Evolutionary conservation across 2,888 invertebrate species (phyloP), one percentile per base, ranked within the genome.

Genomic region (Erebia aethiops): DNA sequence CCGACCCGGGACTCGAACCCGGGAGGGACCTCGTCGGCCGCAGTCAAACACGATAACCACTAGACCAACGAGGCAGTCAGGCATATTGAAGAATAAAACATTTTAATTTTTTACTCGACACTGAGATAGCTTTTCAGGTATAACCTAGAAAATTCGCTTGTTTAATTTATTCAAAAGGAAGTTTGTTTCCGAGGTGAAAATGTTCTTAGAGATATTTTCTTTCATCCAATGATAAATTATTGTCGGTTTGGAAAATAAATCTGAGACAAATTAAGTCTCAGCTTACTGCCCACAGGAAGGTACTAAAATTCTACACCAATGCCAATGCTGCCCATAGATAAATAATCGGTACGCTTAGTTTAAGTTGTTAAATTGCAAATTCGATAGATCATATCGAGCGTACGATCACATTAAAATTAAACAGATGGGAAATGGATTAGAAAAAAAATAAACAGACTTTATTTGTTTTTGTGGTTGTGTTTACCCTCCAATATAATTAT

Each of bases 81-180:
- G n/a, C n/a, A n/a, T 64, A 18, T 64, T 49, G 18, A 58, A 64
- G 64, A 58, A 52, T n/a, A 1, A 11, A 49, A 58, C 14, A 26
- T 26, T 57, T 67, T 13, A 67, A 46, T 60, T 26, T 66, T 70
- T 66, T 54, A 61, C 64, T 64, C 35, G 56, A 71, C 60, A 49
- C 43, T 46, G 49, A 69, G 61, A 66, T 54, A 43, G 60, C 58
- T 61, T 46, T 60, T 62, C 46, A 64, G 60, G 65, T 52, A 57
- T 58, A 65, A 71, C 65, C 71, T 61, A 62, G 65, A 58, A 57
- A 68, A 60, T 54, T 35, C 43, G 61, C 61, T 61, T 49, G 66
- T 69, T 69, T 69, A 71, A 71, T 71, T 60, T 66, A 71, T 71
- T 71, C 58, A 62, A 65, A 68, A 69, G 69, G 61, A 64, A 70